Evolutionary conservation across 2,797 vertebrate genomes (phyloP).

Genomic region (Vipera latastei): DNA sequence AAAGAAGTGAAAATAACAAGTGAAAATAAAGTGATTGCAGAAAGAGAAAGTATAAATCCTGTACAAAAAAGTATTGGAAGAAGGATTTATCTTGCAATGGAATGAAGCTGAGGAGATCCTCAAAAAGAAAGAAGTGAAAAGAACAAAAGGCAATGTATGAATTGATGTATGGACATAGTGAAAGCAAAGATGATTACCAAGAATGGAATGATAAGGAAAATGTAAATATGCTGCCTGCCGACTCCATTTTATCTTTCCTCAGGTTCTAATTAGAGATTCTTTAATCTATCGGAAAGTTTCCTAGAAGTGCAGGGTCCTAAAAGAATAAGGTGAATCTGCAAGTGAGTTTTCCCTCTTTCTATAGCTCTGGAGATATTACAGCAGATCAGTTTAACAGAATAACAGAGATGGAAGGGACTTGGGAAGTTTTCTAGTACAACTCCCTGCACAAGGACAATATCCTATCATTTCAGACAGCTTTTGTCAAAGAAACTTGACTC

Average conservation of each 20-base stretch:
- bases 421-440: neutral
- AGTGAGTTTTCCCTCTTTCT: neutral
- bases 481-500: neutral
- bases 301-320: neutral
- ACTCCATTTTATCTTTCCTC: neutral
- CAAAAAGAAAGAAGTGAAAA: neutral
- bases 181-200: neutral
- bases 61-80: neutral
- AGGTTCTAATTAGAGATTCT: neutral
- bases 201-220: neutral
- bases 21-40: neutral
- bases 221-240: neutral
- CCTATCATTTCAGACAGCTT: neutral
- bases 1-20: neutral
- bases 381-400: neutral
- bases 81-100: neutral
- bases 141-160: neutral
- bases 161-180: neutral
- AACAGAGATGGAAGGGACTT: neutral
- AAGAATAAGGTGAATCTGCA: neutral
- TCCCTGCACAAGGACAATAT: neutral
- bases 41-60: neutral
- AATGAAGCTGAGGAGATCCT: neutral
- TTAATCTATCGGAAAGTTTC: neutral
- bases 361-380: neutral